Base-by-base conservation (phyloP, 2,113 vertebrate species). In the Dicerorhinus sumatrensis region DNA sequence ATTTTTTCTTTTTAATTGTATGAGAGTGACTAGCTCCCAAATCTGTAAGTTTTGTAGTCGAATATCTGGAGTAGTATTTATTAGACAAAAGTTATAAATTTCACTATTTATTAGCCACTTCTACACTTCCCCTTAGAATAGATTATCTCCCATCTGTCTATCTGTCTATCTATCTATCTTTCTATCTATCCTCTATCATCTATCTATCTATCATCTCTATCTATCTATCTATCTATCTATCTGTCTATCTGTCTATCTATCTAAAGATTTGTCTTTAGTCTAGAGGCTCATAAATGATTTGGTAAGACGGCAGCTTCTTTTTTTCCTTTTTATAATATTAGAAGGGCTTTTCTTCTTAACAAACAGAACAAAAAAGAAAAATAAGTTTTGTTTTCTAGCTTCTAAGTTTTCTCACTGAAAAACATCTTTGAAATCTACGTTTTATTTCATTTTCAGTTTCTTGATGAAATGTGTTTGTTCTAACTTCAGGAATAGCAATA, bases 241-340 rank as follows among this genome's bases (percentile, higher is more conserved):
- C n/a, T 54, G 42, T 65, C 12, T 77, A 46, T 27, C 95, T 16
- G 25, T 36, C 3, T 76, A n/a, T 79, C 31, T 88, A 29, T 62
- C 96, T 97, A 96, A 98, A 98, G 96, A 95, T 92, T 97, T 98
- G 97, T 94, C 94, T 96, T 92, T 92, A 96, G 94, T 98, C 98
- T 97, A 97, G 91, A 98, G 67, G 88, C 96, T 98, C 92, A 97
- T 98, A 98, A 98, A 98, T 98, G 98, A 96, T 97, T 98, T 98
- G 97, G 73, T 92, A 98, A 96, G 88, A 73, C 95, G 63, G 69
- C 48, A n/a, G 4, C 29, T 46, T 58, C 9, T 29, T 29, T 58
- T 36, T 6, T 3, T 2, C 16, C 9, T 20, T 11, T 84, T 88
- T 65, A 3, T 12, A 23, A 51, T 46, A 18, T 54, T 70, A 65